Percentiles rank a stretch among this genome's conserved stretches.
Conservation (phyloP, 2,888 invertebrate genomes). For the Nebria brevicollis region DNA sequence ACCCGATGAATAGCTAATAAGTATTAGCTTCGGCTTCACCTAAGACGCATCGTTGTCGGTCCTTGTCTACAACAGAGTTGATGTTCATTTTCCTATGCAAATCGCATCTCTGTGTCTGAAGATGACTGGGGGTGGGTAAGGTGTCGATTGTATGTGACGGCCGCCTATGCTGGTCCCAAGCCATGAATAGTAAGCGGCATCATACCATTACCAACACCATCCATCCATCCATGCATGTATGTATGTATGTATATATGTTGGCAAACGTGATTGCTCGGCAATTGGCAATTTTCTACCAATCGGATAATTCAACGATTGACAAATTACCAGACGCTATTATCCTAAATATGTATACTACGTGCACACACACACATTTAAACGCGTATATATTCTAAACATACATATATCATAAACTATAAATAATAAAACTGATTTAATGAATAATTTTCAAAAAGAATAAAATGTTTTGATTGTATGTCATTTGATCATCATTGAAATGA, state of each 20-base stretch:
- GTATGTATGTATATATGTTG: not conserved
- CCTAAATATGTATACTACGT: not conserved
- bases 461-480: too few relatives aligned
- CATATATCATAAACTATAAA: not conserved
- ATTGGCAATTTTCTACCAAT: conserved; percentile 57
- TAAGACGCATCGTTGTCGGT: too few relatives aligned
- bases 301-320: conserved; percentile 23
- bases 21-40: too few relatives aligned
- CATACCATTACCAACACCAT: conserved; percentile 21
- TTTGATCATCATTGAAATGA: not conserved
- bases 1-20: too few relatives aligned
- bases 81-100: conserved; percentile 1
- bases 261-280: conserved; percentile 56
- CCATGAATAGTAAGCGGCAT: conserved; percentile 61
- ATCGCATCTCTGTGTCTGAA: not conserved
- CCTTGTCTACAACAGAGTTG: not conserved
- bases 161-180: conserved; percentile 58
- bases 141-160: conserved; percentile 3
- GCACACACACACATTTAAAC: not conserved
- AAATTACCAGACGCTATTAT: not conserved
- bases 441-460: too few relatives aligned
- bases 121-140: not conserved
- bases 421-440: too few relatives aligned
- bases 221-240: not conserved
- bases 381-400: not conserved